Evolutionary conservation across 2,113 vertebrate species (phyloP).

Genomic region (Megaceryle maxima): DNA sequence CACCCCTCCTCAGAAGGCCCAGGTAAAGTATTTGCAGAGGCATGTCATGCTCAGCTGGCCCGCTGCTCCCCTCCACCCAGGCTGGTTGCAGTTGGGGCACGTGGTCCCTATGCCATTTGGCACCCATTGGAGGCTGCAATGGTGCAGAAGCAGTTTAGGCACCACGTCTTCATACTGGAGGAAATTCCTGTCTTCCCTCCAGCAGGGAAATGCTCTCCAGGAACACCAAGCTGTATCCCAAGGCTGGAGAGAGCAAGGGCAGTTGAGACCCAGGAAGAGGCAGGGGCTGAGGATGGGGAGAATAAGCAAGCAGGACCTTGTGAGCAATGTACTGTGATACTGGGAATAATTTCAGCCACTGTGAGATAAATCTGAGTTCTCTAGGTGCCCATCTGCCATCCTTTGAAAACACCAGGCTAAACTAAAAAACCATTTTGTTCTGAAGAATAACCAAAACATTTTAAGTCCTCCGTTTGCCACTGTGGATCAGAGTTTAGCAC

Average conservation of each 20-base stretch:
- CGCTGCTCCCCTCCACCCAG: background rate
- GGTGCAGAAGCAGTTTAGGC: background rate
- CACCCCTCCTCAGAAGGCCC: background rate
- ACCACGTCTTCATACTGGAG: rapidly evolving
- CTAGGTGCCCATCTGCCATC: background rate
- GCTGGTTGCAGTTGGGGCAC: rapidly evolving
- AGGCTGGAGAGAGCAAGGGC: background rate
- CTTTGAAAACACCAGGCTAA: background rate
- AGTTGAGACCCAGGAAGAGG: background rate
- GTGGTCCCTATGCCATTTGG: background rate
- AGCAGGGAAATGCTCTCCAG: background rate
- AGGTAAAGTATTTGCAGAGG: background rate
- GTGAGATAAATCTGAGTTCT: background rate
- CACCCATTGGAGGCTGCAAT: rapidly evolving
- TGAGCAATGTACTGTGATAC: background rate
- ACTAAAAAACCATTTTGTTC: background rate
- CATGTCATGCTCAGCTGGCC: background rate
- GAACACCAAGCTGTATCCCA: rapidly evolving
- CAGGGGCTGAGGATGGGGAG: rapidly evolving
- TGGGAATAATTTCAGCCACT: background rate
- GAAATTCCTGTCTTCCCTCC: background rate
- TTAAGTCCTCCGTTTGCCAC: background rate
- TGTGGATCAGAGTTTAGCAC: background rate
- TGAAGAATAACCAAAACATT: background rate
- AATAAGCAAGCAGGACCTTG: background rate